A percentile compares a stretch with the other conserved stretches of the same genome.
Evolutionary conservation across 2,888 invertebrate genomes (phyloP).

Genomic region (Habrosyne pyritoides): DNA sequence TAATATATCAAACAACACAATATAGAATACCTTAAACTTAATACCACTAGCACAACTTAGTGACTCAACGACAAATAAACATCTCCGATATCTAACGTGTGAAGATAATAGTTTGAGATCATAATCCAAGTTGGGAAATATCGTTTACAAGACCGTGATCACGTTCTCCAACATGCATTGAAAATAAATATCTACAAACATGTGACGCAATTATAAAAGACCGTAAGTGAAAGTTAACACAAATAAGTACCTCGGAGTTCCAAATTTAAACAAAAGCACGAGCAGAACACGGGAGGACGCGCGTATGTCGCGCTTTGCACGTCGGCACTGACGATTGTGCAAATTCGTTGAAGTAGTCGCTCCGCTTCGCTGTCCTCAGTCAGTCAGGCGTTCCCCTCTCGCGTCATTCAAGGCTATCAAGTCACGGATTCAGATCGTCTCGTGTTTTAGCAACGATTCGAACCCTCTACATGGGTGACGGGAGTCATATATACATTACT

Average conservation of each 20-base stretch:
- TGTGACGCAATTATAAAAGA: neutral
- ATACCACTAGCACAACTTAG: neutral
- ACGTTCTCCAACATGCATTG: neutral
- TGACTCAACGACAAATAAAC: neutral
- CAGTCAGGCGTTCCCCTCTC: conserved; percentile 19
- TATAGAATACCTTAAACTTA: neutral
- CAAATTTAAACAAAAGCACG: conserved; percentile 16
- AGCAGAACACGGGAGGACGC: conserved; percentile 22
- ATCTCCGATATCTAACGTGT: neutral
- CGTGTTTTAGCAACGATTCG: neutral
- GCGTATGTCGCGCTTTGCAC: conserved; percentile 15
- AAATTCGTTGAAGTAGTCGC: conserved; percentile 7
- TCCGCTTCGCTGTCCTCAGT: conserved; percentile 7
- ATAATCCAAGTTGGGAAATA: neutral
- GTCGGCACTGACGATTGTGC: conserved; percentile 8
- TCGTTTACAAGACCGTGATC: neutral
- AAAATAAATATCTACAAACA: neutral
- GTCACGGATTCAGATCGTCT: conserved; percentile 11
- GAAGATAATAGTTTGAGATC: neutral
- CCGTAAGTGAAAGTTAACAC: conserved; percentile 28
- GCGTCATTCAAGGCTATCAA: conserved; percentile 24
- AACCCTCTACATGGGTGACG: neutral
- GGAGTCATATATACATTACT: neutral
- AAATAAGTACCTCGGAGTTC: conserved; percentile 17
- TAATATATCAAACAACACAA: neutral